phyloP scores from a whole-genome alignment of 1,140 invertebrate genomes.

The Lasaia peninsularis region DNA sequence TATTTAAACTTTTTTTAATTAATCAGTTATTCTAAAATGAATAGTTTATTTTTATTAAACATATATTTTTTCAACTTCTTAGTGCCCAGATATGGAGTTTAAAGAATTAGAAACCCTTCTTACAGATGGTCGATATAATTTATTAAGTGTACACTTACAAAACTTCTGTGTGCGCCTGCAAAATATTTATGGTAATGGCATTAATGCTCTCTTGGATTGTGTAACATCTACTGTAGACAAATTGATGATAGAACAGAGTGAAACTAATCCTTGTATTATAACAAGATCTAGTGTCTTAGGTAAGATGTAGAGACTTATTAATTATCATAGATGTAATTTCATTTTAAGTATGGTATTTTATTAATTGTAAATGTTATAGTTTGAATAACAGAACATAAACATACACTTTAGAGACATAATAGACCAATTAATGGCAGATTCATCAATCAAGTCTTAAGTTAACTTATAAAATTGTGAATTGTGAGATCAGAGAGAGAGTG shows the following conservation, averaged over 20 bases:
- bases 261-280: slow-evolving; percentile 59
- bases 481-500: too few relatives aligned
- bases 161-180: slow-evolving; percentile 73
- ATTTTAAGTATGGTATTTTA: too few relatives aligned
- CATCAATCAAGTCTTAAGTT: too few relatives aligned
- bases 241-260: slow-evolving; percentile 64
- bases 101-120: slow-evolving; percentile 68
- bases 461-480: too few relatives aligned
- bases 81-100: slow-evolving; percentile 76
- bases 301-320: slow-evolving; percentile 33
- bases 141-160: slow-evolving; percentile 68
- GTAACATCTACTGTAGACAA: slow-evolving; percentile 68
- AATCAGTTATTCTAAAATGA: neutral
- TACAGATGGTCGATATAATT: slow-evolving; percentile 69
- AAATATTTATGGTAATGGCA: slow-evolving; percentile 71
- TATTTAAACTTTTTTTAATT: too few relatives aligned
- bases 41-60: neutral
- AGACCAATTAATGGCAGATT: too few relatives aligned
- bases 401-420: too few relatives aligned
- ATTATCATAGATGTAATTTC: too few relatives aligned
- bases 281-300: slow-evolving; percentile 72
- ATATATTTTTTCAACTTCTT: slow-evolving; percentile 22
- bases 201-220: slow-evolving; percentile 71
- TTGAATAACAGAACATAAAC: too few relatives aligned
- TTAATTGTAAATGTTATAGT: too few relatives aligned